phyloP scores from a whole-genome alignment of 2,113 vertebrate genomes.

The Sinocyclocheilus rhinocerous region DNA sequence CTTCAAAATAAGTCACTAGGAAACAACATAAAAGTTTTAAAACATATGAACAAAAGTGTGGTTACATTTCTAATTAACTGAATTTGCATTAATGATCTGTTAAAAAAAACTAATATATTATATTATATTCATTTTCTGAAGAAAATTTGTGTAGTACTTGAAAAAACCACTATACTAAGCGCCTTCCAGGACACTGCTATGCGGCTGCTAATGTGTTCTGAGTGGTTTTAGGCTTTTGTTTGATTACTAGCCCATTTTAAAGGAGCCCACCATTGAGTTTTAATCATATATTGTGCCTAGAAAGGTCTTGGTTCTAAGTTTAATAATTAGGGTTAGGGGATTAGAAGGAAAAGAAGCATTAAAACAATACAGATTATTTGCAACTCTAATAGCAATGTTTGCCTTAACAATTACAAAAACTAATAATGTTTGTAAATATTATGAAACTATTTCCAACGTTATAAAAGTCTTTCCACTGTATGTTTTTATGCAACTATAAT shows the following conservation, averaged over 20 bases:
- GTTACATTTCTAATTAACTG: not conserved
- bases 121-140: not conserved
- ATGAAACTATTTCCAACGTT: not conserved
- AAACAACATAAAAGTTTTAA: not conserved
- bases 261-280: not conserved
- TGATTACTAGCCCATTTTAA: not conserved
- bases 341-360: not conserved
- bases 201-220: not conserved
- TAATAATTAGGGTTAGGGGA: too few species aligned
- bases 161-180: too few species aligned
- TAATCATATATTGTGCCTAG: not conserved
- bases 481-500: not conserved
- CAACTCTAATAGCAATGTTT: not conserved
- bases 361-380: not conserved
- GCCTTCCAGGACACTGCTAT: not conserved
- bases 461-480: not conserved
- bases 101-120: not conserved
- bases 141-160: too few species aligned
- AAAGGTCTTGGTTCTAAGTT: too few species aligned
- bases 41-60: not conserved
- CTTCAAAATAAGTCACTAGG: too few species aligned
- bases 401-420: not conserved
- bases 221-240: not conserved
- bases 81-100: not conserved
- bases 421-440: not conserved